Base-by-base conservation (phyloP, 2,797 vertebrate species). In the Carcharodon carcharias region DNA sequence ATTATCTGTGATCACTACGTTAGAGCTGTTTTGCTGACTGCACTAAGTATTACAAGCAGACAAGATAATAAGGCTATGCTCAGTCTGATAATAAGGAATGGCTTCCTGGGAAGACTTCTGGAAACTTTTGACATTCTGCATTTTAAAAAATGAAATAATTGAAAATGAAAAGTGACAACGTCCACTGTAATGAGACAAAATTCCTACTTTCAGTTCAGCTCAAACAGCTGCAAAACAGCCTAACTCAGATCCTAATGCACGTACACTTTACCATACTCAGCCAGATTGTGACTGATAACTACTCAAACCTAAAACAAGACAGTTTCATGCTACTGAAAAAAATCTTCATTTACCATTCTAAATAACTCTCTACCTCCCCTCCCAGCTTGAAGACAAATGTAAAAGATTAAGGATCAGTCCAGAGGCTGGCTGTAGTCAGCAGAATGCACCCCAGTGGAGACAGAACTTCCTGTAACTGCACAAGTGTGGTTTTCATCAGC, bases 401-500 rank as follows among this genome's bases (percentile, higher is more conserved):
- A 94, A 50, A 26, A 69, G 54, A 16, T 95, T 71, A 73, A 54
- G 45, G 40, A 16, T 71, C 40, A 7, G 14, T 26, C n/a, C 45
- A 4, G 26, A 71, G 58, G 61, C 14, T 77, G 50, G 31, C 94
- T 73, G 50, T 69, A 50, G 69, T 95, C 69, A 95, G 65, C 94
- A 95, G 45, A 95, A 95, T 23, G 45, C 31, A 77, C 50, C 6
- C 54, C 31, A 73, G 54, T 58, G 50, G 50, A 77, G 94, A 95
- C 69, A 56, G 14, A 77, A 77, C 71, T 95, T 95, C 94, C 94
- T 95, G 94, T 95, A 54, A 95, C 12, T 54, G 40, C 28, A 95
- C 28, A 95, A 95, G 71, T 95, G 71, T 77, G 94, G 94, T 58
- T 95, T 77, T 95, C 94, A 95, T 35, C 94, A 95, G 69, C 69